Conservation (phyloP, 2,888 invertebrate genomes). For the Nomada fucata region DNA sequence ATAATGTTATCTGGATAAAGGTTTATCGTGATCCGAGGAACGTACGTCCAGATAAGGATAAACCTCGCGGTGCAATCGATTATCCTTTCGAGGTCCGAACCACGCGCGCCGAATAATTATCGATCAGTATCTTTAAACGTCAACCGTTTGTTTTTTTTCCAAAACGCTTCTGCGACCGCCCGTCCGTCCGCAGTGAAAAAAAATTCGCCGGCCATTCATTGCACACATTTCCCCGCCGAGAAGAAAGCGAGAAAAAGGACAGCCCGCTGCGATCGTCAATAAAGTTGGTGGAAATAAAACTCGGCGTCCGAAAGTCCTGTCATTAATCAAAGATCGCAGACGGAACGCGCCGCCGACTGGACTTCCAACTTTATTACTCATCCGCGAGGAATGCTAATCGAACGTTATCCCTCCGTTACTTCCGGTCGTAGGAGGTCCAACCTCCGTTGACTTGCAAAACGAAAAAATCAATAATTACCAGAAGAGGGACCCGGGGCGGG, state of each 20-base stretch:
- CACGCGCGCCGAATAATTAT: too few relatives aligned
- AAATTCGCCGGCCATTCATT: not conserved
- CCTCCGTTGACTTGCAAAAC: not conserved
- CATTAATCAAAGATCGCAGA: conserved; percentile 20
- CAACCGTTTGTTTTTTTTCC: too few relatives aligned
- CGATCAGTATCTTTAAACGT: too few relatives aligned
- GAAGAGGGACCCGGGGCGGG: not conserved
- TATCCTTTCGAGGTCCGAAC: not conserved
- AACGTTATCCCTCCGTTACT: conserved; percentile 35
- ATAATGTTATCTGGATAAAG: conserved; percentile 9
- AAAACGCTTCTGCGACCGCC: too few relatives aligned
- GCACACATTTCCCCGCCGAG: not conserved
- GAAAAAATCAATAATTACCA: not conserved
- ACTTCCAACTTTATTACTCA: conserved; percentile 13
- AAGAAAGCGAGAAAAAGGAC: not conserved
- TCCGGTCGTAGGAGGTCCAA: conserved; percentile 51
- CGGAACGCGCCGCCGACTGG: not conserved
- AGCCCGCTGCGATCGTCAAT: not conserved
- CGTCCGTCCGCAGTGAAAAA: too few relatives aligned
- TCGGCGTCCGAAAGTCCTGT: not conserved
- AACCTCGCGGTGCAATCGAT: not conserved
- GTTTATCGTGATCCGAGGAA: not conserved
- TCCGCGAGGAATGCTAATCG: conserved; percentile 30
- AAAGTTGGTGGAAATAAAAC: not conserved
- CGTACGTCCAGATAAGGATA: not conserved